A percentile compares a stretch with the other conserved stretches of the same genome.
Evolutionary conservation across 2,797 vertebrate species (phyloP).

Genomic region (Streptopelia turtur): DNA sequence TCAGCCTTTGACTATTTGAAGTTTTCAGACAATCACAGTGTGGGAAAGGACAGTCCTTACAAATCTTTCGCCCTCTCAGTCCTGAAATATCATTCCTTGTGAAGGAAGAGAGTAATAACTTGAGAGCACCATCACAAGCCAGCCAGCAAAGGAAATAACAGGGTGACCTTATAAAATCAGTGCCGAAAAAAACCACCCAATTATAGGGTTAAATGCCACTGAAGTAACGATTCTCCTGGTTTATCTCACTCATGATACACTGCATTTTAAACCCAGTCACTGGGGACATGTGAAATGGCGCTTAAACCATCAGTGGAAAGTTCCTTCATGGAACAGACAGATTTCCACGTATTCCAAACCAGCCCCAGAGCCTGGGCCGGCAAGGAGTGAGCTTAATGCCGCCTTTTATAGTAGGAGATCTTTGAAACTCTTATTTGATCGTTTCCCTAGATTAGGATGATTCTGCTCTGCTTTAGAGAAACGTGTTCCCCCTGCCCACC

Average conservation of each 20-base stretch:
- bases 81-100: slow-evolving; percentile 59
- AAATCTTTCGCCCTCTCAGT: slow-evolving; percentile 42
- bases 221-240: slow-evolving; percentile 8
- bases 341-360: slow-evolving; percentile 43
- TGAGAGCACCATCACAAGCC: slow-evolving; percentile 42
- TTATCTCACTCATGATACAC: not conserved
- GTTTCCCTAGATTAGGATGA: slow-evolving; percentile 59
- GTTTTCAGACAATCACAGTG: slow-evolving; percentile 50
- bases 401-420: slow-evolving; percentile 71
- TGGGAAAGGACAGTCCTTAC: slow-evolving; percentile 50
- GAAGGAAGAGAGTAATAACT: slow-evolving; percentile 55
- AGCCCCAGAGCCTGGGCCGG: slow-evolving; percentile 19
- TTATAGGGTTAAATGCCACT: slow-evolving; percentile 34
- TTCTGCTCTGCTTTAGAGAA: slow-evolving; percentile 64
- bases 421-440: slow-evolving; percentile 75
- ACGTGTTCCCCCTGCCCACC: slow-evolving; percentile 22
- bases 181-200: not conserved
- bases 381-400: slow-evolving; percentile 63
- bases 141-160: slow-evolving; percentile 40
- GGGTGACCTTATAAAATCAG: slow-evolving; percentile 49
- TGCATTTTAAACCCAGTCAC: not conserved
- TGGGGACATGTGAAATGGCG: slow-evolving; percentile 20
- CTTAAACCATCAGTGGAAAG: slow-evolving; percentile 34
- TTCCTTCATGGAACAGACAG: not conserved
- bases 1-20: slow-evolving; percentile 45